These are phyloP conservation scores for Ormyrus labotus DNA, from an alignment of 2,888 invertebrate species.

Conservation along the genomic window DNA sequence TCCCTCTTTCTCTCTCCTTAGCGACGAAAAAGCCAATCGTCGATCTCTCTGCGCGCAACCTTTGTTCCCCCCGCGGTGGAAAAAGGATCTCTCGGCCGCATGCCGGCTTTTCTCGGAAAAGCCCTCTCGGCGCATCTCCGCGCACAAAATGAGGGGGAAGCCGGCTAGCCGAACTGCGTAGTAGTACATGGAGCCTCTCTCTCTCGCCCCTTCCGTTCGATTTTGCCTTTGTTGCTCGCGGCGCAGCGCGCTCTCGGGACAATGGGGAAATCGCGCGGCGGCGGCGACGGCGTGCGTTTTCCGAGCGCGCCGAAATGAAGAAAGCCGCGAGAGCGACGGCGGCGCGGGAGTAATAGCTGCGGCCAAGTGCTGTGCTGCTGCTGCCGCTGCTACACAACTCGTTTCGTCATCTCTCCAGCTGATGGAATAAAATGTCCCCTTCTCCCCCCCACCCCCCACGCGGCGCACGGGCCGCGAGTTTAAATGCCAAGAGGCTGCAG, in stretches of 20 bases:
- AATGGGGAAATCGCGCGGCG: conserved; percentile 11
- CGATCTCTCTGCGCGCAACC: too few species aligned
- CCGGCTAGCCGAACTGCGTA: neutral
- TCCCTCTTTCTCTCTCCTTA: too few species aligned
- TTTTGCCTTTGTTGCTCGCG: neutral
- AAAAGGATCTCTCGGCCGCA: too few species aligned
- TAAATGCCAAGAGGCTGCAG: too few species aligned
- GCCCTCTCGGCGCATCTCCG: neutral
- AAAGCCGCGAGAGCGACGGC: neutral
- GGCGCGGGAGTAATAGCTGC: neutral
- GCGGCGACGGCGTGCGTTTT: neutral
- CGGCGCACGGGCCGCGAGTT: neutral
- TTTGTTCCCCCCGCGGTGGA: too few species aligned
- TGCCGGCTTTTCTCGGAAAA: too few species aligned
- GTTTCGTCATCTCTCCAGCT: conserved; percentile 52
- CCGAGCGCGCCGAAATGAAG: neutral
- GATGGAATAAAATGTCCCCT: conserved; percentile 41
- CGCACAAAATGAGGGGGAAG: conserved; percentile 3
- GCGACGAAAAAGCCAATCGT: too few species aligned
- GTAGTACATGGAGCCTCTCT: too few species aligned
- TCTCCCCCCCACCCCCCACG: neutral
- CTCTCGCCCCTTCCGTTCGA: too few species aligned
- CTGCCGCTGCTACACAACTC: conserved; percentile 2
- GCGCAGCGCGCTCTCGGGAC: neutral
- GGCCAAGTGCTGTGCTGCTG: neutral